Evolutionary conservation across 1,140 invertebrate species (phyloP), one percentile per base, ranked within the genome.

Genomic region (Lucilia cuprina): DNA sequence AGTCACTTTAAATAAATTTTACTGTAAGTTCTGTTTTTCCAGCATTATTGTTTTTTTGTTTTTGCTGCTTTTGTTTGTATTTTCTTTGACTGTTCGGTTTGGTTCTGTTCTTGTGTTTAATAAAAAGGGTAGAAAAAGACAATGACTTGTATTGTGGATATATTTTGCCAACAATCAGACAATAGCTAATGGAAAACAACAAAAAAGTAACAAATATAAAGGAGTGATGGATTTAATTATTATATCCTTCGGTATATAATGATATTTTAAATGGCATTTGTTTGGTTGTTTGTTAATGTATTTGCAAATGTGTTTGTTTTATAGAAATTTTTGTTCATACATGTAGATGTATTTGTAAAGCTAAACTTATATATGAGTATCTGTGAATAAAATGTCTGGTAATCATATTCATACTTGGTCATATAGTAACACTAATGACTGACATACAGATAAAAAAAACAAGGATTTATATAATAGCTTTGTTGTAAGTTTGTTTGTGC

Each of bases 181-280:
- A 80, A 80, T 49, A 47, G 77, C 77, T 80, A 80, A 80, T 80
- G 77, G 41, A 35, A n/a, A 78, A 78, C n/a, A 80, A 80, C 49
- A 47, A 21, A 55, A 25, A 41, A 49, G 21, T n/a, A 70, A 70
- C 65, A 25, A 70, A 21, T n/a, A 60, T n/a, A 60, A 60, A 60
- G 55, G n/a, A 60, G 14, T n/a, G 55, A 60, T 21, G 65, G 19
- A 80, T 80, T 80, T 49, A 80, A 80, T 80, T 80, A 47, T 80
- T 25, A 49, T 80, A 50, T 80, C 77, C 77, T 41, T 80, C 41
- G 47, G 77, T 21, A 70, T 70, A 70, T 19, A 70, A 60, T 60
- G 50, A 60, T 60, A 60, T 60, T 60, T 60, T 17, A 60, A 17
- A 60, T 77, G 34, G 74, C 74, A 41, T 14, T 41, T 9, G 34